These are phyloP conservation scores for Automeris io DNA, from an alignment of 2,888 invertebrate genomes.

Conservation along the genomic window DNA sequence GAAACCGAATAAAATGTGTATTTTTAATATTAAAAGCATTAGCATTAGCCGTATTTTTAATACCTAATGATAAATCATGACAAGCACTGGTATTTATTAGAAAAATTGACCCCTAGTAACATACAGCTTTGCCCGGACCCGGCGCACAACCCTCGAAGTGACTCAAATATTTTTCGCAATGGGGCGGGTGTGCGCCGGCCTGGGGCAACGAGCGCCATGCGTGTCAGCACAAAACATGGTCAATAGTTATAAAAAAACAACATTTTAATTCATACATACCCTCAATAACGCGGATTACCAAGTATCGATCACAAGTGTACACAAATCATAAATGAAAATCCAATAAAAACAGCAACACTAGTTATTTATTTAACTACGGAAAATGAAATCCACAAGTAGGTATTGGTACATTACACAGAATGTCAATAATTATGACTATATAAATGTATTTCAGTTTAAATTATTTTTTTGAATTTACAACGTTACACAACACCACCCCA, in stretches of 20 bases:
- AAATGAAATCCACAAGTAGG: slow-evolving; percentile 10
- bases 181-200: slow-evolving; percentile 40
- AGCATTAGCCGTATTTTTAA: too few species aligned
- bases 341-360: slow-evolving; percentile 10
- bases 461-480: slow-evolving; percentile 14
- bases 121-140: slow-evolving; percentile 22
- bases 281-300: slow-evolving; percentile 35
- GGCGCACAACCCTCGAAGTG: slow-evolving; percentile 49
- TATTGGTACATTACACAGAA: slow-evolving; percentile 8
- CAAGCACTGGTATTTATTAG: too few species aligned
- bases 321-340: slow-evolving; percentile 37
- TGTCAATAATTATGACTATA: slow-evolving; percentile 8
- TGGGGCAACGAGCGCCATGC: slow-evolving; percentile 33
- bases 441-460: slow-evolving; percentile 11
- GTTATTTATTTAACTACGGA: slow-evolving; percentile 3
- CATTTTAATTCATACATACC: slow-evolving; percentile 64
- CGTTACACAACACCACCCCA: slow-evolving; percentile 26
- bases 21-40: too few species aligned
- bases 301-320: slow-evolving; percentile 67
- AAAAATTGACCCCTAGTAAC: slow-evolving; percentile 54
- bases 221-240: slow-evolving; percentile 17
- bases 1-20: too few species aligned
- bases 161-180: slow-evolving; percentile 37
- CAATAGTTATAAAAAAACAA: slow-evolving; percentile 15
- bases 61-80: too few species aligned